A percentile compares a stretch with the other conserved stretches of the same genome.
Conservation (phyloP, 1,140 invertebrate genomes). For the Drosophila azteca region DNA sequence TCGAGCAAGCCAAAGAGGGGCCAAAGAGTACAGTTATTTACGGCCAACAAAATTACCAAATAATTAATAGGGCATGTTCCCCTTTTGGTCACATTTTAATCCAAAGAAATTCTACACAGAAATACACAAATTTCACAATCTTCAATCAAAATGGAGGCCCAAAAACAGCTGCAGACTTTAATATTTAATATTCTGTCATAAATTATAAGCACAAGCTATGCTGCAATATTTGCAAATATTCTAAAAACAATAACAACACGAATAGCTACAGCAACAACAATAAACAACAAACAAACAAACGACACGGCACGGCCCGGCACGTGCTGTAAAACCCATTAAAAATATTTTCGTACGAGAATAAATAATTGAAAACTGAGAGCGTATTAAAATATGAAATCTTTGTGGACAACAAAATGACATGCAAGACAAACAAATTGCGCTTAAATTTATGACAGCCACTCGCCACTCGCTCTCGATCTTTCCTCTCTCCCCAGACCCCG, state of each 20-base stretch:
- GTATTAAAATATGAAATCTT: constrained; percentile 70
- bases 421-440: constrained; percentile 74
- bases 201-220: constrained; percentile 53
- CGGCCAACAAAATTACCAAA: constrained; percentile 32
- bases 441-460: constrained; percentile 67
- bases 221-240: constrained; percentile 27
- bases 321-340: constrained; percentile 79
- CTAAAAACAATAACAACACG: constrained; percentile 28
- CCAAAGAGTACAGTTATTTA: constrained; percentile 25
- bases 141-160: not conserved
- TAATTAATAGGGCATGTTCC: constrained; percentile 20
- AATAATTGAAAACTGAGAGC: constrained; percentile 33
- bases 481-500: no score
- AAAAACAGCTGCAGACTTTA: constrained; percentile 45
- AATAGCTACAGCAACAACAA: no score
- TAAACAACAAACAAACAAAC: constrained; percentile 31
- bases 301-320: constrained; percentile 78
- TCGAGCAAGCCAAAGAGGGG: constrained; percentile 8
- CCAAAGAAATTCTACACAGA: not conserved
- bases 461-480: constrained; percentile 27
- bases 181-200: constrained; percentile 44
- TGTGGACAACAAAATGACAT: constrained; percentile 75
- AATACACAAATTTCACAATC: no score
- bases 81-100: not conserved
- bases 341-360: constrained; percentile 48